Conservation (phyloP, 2,888 invertebrate species). For the Coenonympha arcania region DNA sequence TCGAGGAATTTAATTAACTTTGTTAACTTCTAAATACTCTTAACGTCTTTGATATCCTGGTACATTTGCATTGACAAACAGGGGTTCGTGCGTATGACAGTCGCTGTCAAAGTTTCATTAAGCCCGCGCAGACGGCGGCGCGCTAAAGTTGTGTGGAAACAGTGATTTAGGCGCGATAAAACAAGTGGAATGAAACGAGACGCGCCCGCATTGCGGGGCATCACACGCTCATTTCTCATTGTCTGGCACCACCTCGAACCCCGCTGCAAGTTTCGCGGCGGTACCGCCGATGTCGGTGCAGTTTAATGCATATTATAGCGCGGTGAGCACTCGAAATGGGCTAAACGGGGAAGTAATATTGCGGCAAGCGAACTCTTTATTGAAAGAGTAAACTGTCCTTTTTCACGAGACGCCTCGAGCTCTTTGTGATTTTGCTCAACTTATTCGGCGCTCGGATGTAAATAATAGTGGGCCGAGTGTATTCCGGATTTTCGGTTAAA, state of each 20-base stretch:
- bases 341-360: conserved; percentile 61
- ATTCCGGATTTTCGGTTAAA: conserved; percentile 49
- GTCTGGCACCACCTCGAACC: conserved; percentile 48
- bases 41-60: conserved; percentile 71
- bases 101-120: conserved; percentile 68
- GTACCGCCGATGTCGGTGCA: conserved; percentile 47
- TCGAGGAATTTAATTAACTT: conserved; percentile 72
- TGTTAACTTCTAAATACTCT: conserved; percentile 74
- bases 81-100: conserved; percentile 61
- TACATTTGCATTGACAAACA: conserved; percentile 65
- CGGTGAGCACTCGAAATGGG: conserved; percentile 64
- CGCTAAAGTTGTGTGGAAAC: conserved; percentile 59
- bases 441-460: conserved; percentile 60
- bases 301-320: conserved; percentile 73
- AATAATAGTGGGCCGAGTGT: conserved; percentile 59
- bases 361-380: conserved; percentile 58
- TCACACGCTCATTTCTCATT: conserved; percentile 70
- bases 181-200: conserved; percentile 60
- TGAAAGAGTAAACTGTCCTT: conserved; percentile 72
- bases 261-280: conserved; percentile 54
- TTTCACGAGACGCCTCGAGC: conserved; percentile 58
- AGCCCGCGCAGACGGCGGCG: conserved; percentile 34
- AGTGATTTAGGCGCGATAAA: conserved; percentile 70
- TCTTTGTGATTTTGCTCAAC: conserved; percentile 64
- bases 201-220: conserved; percentile 65